Evolutionary conservation across 2,888 invertebrate species (phyloP), one percentile per base, ranked within the genome.

Genomic region (Stenodera caucasica): DNA sequence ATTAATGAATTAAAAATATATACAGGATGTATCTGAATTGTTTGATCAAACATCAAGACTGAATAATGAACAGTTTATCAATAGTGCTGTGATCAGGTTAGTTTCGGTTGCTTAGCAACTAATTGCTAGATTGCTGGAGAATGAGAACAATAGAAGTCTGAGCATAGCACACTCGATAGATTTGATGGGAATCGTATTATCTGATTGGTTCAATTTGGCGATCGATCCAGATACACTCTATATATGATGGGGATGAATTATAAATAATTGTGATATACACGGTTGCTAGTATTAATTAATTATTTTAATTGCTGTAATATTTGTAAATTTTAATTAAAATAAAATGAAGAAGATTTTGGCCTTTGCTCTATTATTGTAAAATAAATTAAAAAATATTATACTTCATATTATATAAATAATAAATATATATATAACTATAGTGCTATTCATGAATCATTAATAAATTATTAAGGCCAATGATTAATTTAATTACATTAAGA

Each of bases 331-430:
- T 7, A 37, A 8, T n/a, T n/a, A 15, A 37, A 35, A 35, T 14
- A 35, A 4, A 35, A 35, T 35, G 14, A 12, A 35, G 5, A 35
- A 30, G 14, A 23, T 61, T 63, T 61, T 64, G 64, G 64, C 64
- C 64, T 64, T 61, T 58, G 61, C 64, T 61, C 63, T 63, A 53
- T 56, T 32, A 32, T 55, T 59, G 63, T 63, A 63, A 60, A 30
- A 57, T 55, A 60, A 60, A 30, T 40, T 18, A 21, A 26, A 26
- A 45, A 21, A 21, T 18, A 21, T 45, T 21, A 21, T 45, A n/a
- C n/a, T n/a, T n/a, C n/a, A n/a, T 4, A 45, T 18, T 45, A 45
- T 45, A 21, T 45, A 45, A 11, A 32, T 32, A n/a, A n/a, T n/a
- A n/a, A n/a, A n/a, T 32, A 8, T 29, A 18, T 2, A 40, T 15